Conservation (phyloP, 2,888 invertebrate species). For the Scrobipalpa atriplicella region DNA sequence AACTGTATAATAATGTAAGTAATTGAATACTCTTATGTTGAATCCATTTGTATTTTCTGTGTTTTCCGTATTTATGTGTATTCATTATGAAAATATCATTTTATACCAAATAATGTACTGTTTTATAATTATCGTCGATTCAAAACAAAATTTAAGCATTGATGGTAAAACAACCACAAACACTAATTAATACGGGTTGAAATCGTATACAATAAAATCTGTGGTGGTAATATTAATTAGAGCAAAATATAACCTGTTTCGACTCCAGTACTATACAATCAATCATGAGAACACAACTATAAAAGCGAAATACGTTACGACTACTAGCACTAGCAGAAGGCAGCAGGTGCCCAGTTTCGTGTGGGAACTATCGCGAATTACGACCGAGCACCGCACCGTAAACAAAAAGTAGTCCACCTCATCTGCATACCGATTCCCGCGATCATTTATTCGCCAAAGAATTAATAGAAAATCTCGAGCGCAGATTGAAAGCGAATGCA, state of each 20-base stretch:
- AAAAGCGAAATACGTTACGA: slow-evolving; percentile 10
- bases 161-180: no score
- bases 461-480: slow-evolving; percentile 28
- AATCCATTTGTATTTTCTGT: no score
- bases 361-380: slow-evolving; percentile 29
- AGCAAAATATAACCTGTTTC: neutral
- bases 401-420: slow-evolving; percentile 24
- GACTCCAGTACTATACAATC: neutral
- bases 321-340: neutral
- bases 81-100: no score
- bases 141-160: no score
- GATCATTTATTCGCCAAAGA: slow-evolving; percentile 29
- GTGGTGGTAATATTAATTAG: neutral
- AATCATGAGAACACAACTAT: slow-evolving; percentile 7
- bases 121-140: no score
- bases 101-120: no score
- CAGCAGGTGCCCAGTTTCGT: slow-evolving; percentile 26
- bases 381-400: slow-evolving; percentile 10
- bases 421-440: slow-evolving; percentile 26
- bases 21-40: no score
- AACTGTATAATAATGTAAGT: no score
- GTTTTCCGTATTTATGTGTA: no score
- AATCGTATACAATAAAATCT: neutral
- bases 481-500: slow-evolving; percentile 56
- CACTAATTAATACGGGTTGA: neutral